Percentiles rank a stretch among this genome's conserved stretches.
Evolutionary conservation across 1,140 invertebrate species (phyloP).

Genomic region (Cyphomyrmex costatus): DNA sequence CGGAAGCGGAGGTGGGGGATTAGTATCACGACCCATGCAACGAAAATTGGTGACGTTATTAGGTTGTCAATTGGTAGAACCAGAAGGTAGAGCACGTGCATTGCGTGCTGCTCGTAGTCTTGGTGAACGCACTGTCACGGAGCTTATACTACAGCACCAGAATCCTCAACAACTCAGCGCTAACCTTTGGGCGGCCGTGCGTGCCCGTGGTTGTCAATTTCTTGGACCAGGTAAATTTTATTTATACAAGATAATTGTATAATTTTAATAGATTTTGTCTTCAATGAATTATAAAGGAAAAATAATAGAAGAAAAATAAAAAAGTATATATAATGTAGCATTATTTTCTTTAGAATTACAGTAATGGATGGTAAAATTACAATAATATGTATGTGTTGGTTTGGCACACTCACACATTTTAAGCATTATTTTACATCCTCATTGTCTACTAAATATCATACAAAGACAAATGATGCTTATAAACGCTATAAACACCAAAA

Average conservation of each 20-base stretch:
- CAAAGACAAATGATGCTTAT: no score
- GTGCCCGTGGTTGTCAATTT: slow-evolving; percentile 99
- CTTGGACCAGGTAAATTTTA: slow-evolving; percentile 94
- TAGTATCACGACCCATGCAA: slow-evolving; percentile 97
- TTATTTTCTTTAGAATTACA: background rate
- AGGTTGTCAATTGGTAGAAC: slow-evolving; percentile 96
- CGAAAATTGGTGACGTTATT: slow-evolving; percentile 96
- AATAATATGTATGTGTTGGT: no score
- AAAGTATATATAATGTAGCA: no score
- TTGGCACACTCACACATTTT: no score
- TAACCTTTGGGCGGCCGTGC: slow-evolving; percentile 98
- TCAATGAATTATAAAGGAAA: background rate
- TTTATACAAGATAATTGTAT: background rate
- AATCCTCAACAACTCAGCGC: slow-evolving; percentile 97
- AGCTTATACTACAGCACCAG: slow-evolving; percentile 97
- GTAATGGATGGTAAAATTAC: no score
- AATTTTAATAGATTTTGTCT: background rate
- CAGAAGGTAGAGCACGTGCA: slow-evolving; percentile 93
- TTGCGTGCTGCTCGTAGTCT: slow-evolving; percentile 95
- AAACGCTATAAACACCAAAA: no score
- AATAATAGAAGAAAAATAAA: no score
- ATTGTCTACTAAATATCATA: no score
- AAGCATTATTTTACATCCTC: no score
- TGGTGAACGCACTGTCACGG: slow-evolving; percentile 97
- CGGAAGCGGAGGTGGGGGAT: slow-evolving; percentile 79